Conservation (phyloP, 2,113 vertebrate species). For the Pimephales promelas region DNA sequence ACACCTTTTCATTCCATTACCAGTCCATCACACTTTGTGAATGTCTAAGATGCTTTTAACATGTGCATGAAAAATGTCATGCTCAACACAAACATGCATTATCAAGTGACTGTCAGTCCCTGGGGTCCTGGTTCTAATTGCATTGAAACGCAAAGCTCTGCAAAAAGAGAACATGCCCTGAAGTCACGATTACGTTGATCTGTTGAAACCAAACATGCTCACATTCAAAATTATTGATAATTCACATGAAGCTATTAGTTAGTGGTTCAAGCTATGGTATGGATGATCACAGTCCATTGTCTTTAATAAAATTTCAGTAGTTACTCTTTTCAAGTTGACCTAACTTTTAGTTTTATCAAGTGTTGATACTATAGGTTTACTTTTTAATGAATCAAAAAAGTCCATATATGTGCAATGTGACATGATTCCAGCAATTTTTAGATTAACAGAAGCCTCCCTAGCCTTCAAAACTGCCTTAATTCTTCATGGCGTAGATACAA, state of each 20-base stretch:
- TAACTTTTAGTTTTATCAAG: neutral
- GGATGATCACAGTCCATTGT: neutral
- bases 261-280: neutral
- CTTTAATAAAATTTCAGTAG: neutral
- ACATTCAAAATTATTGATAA: neutral
- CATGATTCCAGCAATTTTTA: neutral
- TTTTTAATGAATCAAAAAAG: neutral
- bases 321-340: neutral
- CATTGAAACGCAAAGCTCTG: neutral
- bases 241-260: neutral
- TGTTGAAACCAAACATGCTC: neutral
- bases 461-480: neutral
- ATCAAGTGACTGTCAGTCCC: conserved; percentile 14
- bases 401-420: neutral
- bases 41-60: conserved; percentile 34
- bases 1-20: conserved; percentile 15
- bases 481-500: neutral
- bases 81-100: neutral
- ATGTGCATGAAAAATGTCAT: conserved; percentile 1
- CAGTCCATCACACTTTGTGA: neutral
- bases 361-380: neutral
- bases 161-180: conserved; percentile 7
- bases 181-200: neutral
- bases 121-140: neutral
- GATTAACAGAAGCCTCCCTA: neutral